Evolutionary conservation across 2,888 invertebrate species (phyloP).

Genomic region (Lasioglossum figueresi): DNA sequence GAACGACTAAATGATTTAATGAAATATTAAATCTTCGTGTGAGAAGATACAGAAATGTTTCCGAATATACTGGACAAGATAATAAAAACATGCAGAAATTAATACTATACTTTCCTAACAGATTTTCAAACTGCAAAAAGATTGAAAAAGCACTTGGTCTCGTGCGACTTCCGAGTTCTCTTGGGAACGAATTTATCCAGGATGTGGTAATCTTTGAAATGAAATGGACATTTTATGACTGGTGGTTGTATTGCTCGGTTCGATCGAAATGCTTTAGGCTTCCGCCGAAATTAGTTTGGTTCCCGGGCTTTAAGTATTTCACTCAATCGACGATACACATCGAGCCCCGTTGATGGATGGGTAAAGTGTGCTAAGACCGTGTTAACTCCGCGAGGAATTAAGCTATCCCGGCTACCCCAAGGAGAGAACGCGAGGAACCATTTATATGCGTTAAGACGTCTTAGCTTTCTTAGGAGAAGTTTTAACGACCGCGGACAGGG

Average conservation of each 20-base stretch:
- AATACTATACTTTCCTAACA: too few species aligned
- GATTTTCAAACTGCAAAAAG: not conserved
- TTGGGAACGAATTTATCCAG: not conserved
- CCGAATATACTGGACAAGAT: too few species aligned
- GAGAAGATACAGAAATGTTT: not conserved
- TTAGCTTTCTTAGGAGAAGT: slow-evolving; percentile 73
- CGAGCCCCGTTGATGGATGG: not conserved
- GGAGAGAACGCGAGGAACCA: slow-evolving; percentile 60
- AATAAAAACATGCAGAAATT: too few species aligned
- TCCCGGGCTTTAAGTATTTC: not conserved
- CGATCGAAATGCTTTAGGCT: not conserved
- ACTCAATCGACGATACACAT: not conserved
- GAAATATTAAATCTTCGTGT: not conserved
- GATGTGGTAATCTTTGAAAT: not conserved
- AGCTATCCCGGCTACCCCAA: not conserved
- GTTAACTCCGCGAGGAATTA: slow-evolving; percentile 36
- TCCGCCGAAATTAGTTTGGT: not conserved
- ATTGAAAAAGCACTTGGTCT: not conserved
- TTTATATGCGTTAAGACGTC: slow-evolving; percentile 78
- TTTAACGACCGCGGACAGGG: slow-evolving; percentile 77
- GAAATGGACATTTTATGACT: not conserved
- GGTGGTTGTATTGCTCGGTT: not conserved
- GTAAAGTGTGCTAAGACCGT: slow-evolving; percentile 2
- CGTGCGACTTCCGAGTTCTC: not conserved
- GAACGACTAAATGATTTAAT: too few species aligned